phyloP scores from a whole-genome alignment of 2,797 vertebrate genomes.

The Intellagama lesueurii region DNA sequence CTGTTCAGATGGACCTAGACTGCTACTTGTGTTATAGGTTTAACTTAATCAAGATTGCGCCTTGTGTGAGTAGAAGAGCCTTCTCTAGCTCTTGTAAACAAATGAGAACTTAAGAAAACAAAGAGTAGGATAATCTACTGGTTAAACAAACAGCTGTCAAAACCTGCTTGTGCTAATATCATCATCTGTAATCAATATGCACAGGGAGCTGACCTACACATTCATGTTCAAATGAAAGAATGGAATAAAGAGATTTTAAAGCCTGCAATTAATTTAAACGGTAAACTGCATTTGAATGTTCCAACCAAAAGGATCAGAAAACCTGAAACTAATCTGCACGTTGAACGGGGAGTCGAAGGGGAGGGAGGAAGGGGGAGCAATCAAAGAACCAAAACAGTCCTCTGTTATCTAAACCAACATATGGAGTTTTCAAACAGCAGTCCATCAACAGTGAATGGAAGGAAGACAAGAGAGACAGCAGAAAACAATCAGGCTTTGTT shows the following conservation, averaged over 20 bases:
- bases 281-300: slow-evolving; percentile 72
- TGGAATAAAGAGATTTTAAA: slow-evolving; percentile 51
- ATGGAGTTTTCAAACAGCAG: background rate
- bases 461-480: no score
- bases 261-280: slow-evolving; percentile 75
- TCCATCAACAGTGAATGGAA: background rate
- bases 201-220: slow-evolving; percentile 64
- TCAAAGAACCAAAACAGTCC: background rate
- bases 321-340: slow-evolving; percentile 57
- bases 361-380: background rate
- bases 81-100: slow-evolving; percentile 6
- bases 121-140: slow-evolving; percentile 66
- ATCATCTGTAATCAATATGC: slow-evolving; percentile 72
- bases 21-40: background rate
- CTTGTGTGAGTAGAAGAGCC: background rate
- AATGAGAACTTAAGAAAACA: slow-evolving; percentile 36
- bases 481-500: background rate
- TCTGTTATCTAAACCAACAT: slow-evolving; percentile 4
- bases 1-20: background rate
- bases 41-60: slow-evolving; percentile 14
- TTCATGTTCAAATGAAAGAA: slow-evolving; percentile 16
- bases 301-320: slow-evolving; percentile 62
- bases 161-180: slow-evolving; percentile 68
- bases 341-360: background rate
- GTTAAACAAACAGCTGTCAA: slow-evolving; percentile 71